Evolutionary conservation across 2,113 vertebrate genomes (phyloP), one percentile per base, ranked within the genome.

Genomic region (Phalacrocorax pelagicus): DNA sequence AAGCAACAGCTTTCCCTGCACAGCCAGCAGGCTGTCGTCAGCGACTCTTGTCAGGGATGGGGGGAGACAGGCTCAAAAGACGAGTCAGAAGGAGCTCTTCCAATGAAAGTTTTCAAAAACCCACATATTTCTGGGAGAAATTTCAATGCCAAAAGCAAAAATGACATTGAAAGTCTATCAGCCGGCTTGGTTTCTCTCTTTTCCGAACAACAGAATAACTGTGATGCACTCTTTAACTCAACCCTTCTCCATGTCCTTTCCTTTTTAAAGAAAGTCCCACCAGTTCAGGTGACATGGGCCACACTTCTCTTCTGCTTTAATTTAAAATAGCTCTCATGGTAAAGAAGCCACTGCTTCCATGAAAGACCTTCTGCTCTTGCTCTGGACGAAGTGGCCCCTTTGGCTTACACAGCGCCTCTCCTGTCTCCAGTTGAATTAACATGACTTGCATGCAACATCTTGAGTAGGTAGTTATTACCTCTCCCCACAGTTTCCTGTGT

Each of bases 21-120:
- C 9, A 26, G 23, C 13, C n/a, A 75, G 34, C 51, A 65, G 19
- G 61, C 17, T 59, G 36, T 38, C 1, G 0, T 36, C n/a, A 38
- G 14, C 1, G 3, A 24, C 55, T 19, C 38, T 49, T 2, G 1
- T 15, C 32, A 20, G 20, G 11, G 38, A 54, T 6, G 11, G 2
- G 1, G 55, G 27, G 9, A 81, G 29, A 61, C 22, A 15, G 19
- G 34, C 40, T 79, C 27, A 26, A 47, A 51, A 55, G 49, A 27
- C 0, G 1, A 70, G 38, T 42, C 55, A 66, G 23, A 52, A 67
- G 26, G 7, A 90, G 30, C 21, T 65, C 49, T 69, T 74, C 27
- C 66, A 87, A 30, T 30, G 29, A 63, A 79, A 73, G 32, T 27
- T 87, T 74, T 63, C 54, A 70, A 93, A 44, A 6, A 15, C 5